Base-by-base conservation (phyloP, 2,888 invertebrate genomes). In the Hydropsyche betteni region DNA sequence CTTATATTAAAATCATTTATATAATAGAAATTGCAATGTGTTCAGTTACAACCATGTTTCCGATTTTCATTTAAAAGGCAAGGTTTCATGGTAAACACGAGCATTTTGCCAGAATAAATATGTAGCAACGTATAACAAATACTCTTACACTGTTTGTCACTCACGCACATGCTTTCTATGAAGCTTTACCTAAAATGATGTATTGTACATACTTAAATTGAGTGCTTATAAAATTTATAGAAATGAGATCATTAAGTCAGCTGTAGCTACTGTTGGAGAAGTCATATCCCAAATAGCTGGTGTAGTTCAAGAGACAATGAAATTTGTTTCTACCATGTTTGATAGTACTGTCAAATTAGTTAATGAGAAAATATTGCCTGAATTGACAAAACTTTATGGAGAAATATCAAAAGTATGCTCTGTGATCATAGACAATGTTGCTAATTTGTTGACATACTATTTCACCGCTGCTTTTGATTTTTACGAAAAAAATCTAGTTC, bases 401-500 rank as follows among this genome's bases (percentile, higher is more conserved):
- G 84, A 82, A 50, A 5, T 85, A 0, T 80, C 83, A 2, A 86
- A 86, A 10, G 81, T 88, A 0, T 68, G 86, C 1, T 85, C 87
- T 61, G 84, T 84, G 74, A 81, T 87, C 77, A 80, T 86, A 53
- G 83, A 87, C 24, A 84, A 86, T 0, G 79, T 85, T 0, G 80
- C 87, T 51, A 86, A 87, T 69, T 76, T 89, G 4, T 81, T 89
- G 0, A 88, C 91, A 0, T 85, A 87, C 75, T 85, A 89, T 79
- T 80, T 89, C 2, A 89, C 89, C 12, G 84, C 89, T 52, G 79
- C 89, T 55, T 82, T 87, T 0, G 87, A 89, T 80, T 85, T 92
- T 82, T 83, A 91, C 74, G 91, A 92, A 80, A 88, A 89, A 75
- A 90, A 92, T 82, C 90, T 91, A 83, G 88, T 88, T 12, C 92